Percentiles rank a stretch among this genome's conserved stretches.
phyloP scores from a whole-genome alignment of 1,140 invertebrate species.

The Drosophila truncata region DNA sequence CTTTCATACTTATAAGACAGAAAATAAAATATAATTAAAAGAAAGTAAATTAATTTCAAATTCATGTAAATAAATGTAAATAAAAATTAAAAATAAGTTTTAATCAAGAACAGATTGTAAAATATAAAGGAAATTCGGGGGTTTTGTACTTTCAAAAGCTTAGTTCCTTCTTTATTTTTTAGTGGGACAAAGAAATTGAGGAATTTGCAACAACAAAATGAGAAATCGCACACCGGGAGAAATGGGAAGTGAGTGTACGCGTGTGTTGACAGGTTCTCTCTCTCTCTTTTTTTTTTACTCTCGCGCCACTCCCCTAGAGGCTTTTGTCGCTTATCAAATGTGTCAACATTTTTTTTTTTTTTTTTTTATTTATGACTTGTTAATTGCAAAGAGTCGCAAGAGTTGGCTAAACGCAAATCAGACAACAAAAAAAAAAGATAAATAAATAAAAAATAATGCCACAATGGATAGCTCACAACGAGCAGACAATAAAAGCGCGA shows the following conservation, averaged over 20 bases:
- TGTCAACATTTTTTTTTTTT: constrained; percentile 59
- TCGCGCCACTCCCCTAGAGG: constrained; percentile 5
- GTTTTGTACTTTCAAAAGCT: background rate
- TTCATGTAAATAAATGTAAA: background rate
- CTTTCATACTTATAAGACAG: background rate
- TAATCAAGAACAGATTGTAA: background rate
- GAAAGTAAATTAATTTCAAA: too few species aligned
- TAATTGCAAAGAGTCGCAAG: constrained; percentile 75
- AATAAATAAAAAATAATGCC: constrained; percentile 35
- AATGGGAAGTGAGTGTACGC: constrained; percentile 6
- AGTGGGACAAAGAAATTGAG: constrained; percentile 5
- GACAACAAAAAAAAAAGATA: constrained; percentile 51
- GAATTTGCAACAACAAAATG: constrained; percentile 7
- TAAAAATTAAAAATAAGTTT: background rate
- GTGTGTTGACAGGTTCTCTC: constrained; percentile 32
- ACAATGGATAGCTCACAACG: constrained; percentile 46
- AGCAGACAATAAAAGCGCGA: constrained; percentile 73
- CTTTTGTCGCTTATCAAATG: constrained; percentile 69
- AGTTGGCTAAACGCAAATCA: constrained; percentile 73
- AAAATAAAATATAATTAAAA: background rate
- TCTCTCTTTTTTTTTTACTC: background rate
- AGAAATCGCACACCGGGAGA: constrained; percentile 20
- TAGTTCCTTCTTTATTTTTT: background rate
- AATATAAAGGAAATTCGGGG: background rate
- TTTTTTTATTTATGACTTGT: constrained; percentile 77